phyloP scores from a whole-genome alignment of 2,888 invertebrate species.

The Xestia rhomboidea region DNA sequence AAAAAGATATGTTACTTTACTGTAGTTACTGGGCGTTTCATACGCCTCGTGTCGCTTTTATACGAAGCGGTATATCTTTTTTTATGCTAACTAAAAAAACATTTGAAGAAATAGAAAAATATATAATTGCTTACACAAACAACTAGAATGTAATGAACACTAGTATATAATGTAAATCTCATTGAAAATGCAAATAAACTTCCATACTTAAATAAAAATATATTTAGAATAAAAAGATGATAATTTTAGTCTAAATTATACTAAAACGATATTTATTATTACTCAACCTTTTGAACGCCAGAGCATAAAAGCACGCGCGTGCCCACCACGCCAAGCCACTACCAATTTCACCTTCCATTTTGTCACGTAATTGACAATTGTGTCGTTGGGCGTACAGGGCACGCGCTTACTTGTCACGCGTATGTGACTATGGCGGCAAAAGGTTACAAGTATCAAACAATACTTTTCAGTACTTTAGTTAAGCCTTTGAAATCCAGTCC shows the following conservation, averaged over 20 bases:
- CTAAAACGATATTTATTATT: background rate
- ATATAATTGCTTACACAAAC: background rate
- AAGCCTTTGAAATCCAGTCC: background rate
- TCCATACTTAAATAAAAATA: slow-evolving; percentile 14
- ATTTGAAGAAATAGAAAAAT: background rate
- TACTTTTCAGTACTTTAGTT: background rate
- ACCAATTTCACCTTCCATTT: too few relatives aligned
- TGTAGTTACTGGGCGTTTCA: background rate
- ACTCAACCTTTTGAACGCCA: too few relatives aligned
- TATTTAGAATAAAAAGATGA: background rate
- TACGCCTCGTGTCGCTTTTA: background rate
- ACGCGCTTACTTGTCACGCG: too few relatives aligned
- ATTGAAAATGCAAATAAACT: slow-evolving; percentile 13
- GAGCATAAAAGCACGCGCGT: too few relatives aligned
- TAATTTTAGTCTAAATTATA: background rate
- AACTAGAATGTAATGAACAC: slow-evolving; percentile 3
- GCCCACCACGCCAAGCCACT: too few relatives aligned
- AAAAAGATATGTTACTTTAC: background rate
- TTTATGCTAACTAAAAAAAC: background rate
- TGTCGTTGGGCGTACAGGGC: too few relatives aligned
- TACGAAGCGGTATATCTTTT: background rate
- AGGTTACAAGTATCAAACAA: background rate
- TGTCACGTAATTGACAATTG: too few relatives aligned
- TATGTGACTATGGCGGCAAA: too few relatives aligned
- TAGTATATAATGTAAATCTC: background rate